phyloP scores from a whole-genome alignment of 1,140 invertebrate genomes.

The Drosophila bipectinata region DNA sequence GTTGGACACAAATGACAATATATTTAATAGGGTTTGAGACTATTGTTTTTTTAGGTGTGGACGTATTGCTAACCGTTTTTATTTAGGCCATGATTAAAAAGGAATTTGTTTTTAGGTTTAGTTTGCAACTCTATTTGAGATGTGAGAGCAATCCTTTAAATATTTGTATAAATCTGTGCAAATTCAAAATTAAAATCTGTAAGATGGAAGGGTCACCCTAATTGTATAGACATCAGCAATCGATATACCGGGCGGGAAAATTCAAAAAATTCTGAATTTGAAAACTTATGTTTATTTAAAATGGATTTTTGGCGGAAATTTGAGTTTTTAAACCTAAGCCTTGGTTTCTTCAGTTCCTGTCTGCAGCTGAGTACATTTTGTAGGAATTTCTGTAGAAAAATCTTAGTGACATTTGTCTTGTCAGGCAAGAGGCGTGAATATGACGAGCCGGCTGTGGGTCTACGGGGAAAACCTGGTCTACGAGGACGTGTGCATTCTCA shows the following conservation, averaged over 20 bases:
- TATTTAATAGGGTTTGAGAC: too few species aligned
- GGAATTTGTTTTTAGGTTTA: too few species aligned
- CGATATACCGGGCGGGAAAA: slow-evolving; percentile 10
- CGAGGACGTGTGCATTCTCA: slow-evolving; percentile 2
- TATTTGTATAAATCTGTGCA: too few species aligned
- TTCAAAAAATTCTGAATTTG: slow-evolving; percentile 14
- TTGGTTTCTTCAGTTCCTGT: not conserved
- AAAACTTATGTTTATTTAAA: not conserved
- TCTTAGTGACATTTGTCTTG: not conserved
- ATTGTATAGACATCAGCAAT: too few species aligned
- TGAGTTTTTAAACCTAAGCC: not conserved
- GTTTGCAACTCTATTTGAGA: too few species aligned
- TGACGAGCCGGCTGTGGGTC: slow-evolving; percentile 24
- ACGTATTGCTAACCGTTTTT: too few species aligned
- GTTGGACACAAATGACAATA: too few species aligned
- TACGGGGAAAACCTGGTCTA: not conserved
- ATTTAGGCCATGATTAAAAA: too few species aligned
- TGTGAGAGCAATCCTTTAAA: too few species aligned
- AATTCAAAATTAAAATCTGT: too few species aligned
- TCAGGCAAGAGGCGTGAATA: slow-evolving; percentile 15
- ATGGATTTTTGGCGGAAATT: slow-evolving; percentile 12
- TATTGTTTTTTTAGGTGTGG: too few species aligned
- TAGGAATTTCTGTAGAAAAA: not conserved
- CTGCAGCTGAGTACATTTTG: slow-evolving; percentile 4
- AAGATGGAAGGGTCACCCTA: too few species aligned